phyloP scores from a whole-genome alignment of 2,113 vertebrate genomes.

The Labeo catla region DNA sequence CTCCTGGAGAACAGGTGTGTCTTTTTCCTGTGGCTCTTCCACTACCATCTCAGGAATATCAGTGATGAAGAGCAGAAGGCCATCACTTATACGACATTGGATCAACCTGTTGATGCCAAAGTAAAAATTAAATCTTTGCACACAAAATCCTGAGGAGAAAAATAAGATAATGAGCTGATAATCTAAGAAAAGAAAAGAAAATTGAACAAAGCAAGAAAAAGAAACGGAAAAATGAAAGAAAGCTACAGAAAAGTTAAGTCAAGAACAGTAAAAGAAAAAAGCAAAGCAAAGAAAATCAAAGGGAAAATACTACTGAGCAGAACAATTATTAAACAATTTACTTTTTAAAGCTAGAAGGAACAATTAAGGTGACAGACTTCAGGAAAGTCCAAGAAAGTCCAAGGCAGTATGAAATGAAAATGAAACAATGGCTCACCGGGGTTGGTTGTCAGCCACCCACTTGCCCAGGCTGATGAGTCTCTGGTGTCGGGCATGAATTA shows the following conservation, averaged over 20 bases:
- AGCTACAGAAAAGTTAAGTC: neutral
- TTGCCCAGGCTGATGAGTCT: constrained; percentile 89
- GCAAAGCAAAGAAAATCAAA: neutral
- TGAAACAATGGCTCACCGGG: constrained; percentile 74
- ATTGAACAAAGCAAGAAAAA: no score
- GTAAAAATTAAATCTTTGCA: neutral
- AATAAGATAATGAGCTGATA: neutral
- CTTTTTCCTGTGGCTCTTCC: constrained; percentile 89
- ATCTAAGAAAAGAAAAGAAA: neutral
- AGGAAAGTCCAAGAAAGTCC: neutral
- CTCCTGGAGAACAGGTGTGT: constrained; percentile 87
- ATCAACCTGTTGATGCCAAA: constrained; percentile 81
- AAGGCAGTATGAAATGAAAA: neutral
- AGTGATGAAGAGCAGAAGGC: constrained; percentile 90
- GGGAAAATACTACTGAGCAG: neutral
- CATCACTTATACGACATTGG: constrained; percentile 86
- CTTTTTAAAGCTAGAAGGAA: neutral
- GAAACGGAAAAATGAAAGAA: no score
- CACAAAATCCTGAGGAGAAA: neutral
- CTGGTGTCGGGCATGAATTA: constrained; percentile 86
- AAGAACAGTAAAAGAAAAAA: neutral
- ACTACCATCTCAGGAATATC: constrained; percentile 90
- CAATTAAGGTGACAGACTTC: neutral
- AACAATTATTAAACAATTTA: neutral
- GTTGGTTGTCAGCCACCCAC: constrained; percentile 95